Base-by-base conservation (phyloP, 2,888 invertebrate species). In the Conus canariensis region DNA sequence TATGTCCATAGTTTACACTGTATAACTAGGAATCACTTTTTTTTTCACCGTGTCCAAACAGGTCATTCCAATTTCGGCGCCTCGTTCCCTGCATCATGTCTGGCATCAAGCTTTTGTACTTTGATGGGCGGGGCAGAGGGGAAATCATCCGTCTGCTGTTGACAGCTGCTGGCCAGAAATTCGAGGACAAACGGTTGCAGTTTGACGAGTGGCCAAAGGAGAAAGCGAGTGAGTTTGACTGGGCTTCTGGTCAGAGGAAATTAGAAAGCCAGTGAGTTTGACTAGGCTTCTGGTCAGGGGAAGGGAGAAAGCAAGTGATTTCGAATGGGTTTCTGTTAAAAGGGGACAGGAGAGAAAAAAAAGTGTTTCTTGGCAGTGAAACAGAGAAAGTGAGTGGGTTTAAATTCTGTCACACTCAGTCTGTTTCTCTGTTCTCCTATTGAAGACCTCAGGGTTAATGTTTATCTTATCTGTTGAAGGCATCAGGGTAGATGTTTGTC, bases 71-170 rank as follows among this genome's bases (percentile, higher is more conserved):
- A 7, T 64, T 2, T 16, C 64, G 16, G 64, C 64, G 45, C 45
- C 45, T 45, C 45, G 45, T 45, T 3, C 16, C 22, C 70, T 70
- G 30, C 77, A 80, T 9, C 25, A 86, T 86, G 86, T 86, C 86
- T 64, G 86, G 86, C 9, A 67, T 86, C 86, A 86, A 30, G 64
- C 67, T 86, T 1, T 19, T 64, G n/a, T 86, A 86, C 67, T 86
- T 86, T 86, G 86, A 86, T 19, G 64, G 60, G 4, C 64, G 86
- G 16, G 86, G 86, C 25, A 25, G 86, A 9, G 86, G 64, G 5
- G 86, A 86, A 19, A 25, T 67, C 12, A 4, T 30, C 67, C 86
- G 86, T 19, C 86, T 86, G 25, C 30, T 86, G 14, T 67, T 86
- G 67, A 16, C 86, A 3, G 86, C 86, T 4, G 86, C 86, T 30